These are phyloP conservation scores for Andricus quercusramuli DNA, from an alignment of 2,888 invertebrate species.

Conservation along the genomic window DNA sequence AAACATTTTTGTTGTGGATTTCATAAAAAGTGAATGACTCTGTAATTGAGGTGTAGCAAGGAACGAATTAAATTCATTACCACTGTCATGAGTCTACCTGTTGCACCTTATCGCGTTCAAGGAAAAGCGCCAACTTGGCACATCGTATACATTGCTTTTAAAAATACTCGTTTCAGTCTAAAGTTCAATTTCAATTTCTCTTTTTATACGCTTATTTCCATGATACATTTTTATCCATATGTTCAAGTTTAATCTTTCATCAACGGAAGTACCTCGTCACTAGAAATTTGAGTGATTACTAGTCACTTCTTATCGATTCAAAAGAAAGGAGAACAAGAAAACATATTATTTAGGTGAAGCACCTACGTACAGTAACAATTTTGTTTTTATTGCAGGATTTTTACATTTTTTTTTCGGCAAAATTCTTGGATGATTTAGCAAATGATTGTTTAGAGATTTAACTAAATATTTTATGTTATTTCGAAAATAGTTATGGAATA, in stretches of 20 bases:
- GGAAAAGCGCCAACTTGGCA: background rate
- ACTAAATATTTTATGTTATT: too few species aligned
- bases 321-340: background rate
- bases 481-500: too few species aligned
- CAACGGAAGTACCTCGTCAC: background rate
- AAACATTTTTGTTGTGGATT: background rate
- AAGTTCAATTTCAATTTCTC: background rate
- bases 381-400: background rate
- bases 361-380: background rate
- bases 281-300: background rate
- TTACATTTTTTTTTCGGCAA: background rate
- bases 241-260: background rate
- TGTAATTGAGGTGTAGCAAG: background rate
- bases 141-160: background rate
- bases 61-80: conserved; percentile 1
- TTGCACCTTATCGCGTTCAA: background rate
- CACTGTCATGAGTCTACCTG: conserved; percentile 1
- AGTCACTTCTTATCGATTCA: background rate
- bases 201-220: background rate
- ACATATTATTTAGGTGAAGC: background rate
- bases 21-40: background rate
- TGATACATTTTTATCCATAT: background rate
- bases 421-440: too few species aligned
- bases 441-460: too few species aligned
- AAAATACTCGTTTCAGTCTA: background rate